These are phyloP conservation scores for Lerista edwardsae DNA, from an alignment of 2,797 vertebrate species.

Conservation along the genomic window DNA sequence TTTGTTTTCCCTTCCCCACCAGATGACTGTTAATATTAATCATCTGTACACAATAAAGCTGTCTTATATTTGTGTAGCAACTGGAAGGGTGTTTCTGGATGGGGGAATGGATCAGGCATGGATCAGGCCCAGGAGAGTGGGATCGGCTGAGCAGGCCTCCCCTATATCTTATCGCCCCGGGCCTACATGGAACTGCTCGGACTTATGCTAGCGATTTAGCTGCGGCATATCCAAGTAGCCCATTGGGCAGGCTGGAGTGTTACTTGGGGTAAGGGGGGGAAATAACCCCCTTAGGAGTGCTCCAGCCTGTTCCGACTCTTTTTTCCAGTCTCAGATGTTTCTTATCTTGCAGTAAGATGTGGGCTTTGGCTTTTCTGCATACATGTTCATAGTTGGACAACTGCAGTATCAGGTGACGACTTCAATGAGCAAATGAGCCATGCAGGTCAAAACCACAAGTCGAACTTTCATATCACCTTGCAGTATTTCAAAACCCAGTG, in stretches of 20 bases:
- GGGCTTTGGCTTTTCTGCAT: not conserved
- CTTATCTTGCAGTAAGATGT: not conserved
- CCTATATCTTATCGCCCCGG: no score
- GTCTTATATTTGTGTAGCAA: not conserved
- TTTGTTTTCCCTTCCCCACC: not conserved
- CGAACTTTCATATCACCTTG: not conserved
- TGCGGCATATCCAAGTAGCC: no score
- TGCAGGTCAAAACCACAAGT: not conserved
- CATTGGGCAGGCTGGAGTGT: no score
- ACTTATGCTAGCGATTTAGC: no score
- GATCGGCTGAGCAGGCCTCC: no score
- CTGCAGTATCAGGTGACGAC: not conserved
- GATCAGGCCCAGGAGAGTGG: no score
- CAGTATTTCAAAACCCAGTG: no score
- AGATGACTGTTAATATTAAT: slow-evolving; percentile 38
- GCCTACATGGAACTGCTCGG: no score
- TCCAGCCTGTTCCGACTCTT: not conserved
- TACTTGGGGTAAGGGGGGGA: no score
- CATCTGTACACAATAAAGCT: slow-evolving; percentile 5
- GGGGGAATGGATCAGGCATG: no score
- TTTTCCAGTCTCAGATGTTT: not conserved
- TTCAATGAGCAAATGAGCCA: not conserved
- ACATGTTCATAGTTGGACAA: not conserved
- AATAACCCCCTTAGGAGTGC: not conserved
- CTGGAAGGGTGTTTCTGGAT: accelerated